These are phyloP conservation scores for Diarsia mendica DNA, from an alignment of 2,888 invertebrate genomes.

Conservation along the genomic window DNA sequence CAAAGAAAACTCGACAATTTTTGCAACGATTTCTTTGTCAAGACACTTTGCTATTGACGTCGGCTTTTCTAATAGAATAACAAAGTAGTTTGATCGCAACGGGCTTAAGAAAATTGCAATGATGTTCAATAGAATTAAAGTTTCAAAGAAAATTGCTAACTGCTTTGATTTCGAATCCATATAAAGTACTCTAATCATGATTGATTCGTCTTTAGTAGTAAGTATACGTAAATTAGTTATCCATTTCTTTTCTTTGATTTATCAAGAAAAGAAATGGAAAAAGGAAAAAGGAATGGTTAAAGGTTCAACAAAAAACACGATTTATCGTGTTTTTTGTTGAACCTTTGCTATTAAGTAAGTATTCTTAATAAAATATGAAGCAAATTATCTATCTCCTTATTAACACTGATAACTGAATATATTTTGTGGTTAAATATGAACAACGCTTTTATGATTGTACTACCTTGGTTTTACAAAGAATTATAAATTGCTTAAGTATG, in stretches of 20 bases:
- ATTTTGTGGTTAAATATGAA: not conserved
- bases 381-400: not conserved
- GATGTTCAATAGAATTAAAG: constrained; percentile 59
- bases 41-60: constrained; percentile 46
- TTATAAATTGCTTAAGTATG: not conserved
- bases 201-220: constrained; percentile 6
- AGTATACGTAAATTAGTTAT: constrained; percentile 15
- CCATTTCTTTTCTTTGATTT: constrained; percentile 19
- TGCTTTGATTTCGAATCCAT: constrained; percentile 49
- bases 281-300: too few relatives aligned
- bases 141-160: constrained; percentile 56
- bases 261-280: too few relatives aligned
- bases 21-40: constrained; percentile 59
- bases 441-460: not conserved
- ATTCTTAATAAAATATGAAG: not conserved
- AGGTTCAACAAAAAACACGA: constrained; percentile 6
- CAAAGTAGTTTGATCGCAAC: constrained; percentile 38
- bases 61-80: constrained; percentile 39
- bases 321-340: constrained; percentile 4
- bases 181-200: constrained; percentile 25
- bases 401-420: not conserved
- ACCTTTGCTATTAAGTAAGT: constrained; percentile 3
- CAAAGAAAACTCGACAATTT: constrained; percentile 74
- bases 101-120: constrained; percentile 45
- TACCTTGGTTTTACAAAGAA: not conserved